These are phyloP conservation scores for Mizuhopecten yessoensis DNA, from an alignment of 1,140 invertebrate species.

Conservation along the genomic window DNA sequence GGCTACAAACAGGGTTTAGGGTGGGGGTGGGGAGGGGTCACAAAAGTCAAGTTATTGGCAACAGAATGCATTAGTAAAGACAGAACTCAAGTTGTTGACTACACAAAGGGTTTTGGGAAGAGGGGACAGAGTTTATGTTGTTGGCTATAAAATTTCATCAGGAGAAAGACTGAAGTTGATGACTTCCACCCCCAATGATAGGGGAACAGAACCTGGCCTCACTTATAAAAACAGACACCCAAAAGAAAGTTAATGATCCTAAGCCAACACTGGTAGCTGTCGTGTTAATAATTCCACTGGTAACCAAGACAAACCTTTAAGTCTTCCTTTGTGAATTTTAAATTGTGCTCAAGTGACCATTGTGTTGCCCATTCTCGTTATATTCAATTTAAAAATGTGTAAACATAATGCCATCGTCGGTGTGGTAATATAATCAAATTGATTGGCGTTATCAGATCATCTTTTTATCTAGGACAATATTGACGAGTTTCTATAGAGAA, in stretches of 20 bases:
- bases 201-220: neutral
- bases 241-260: neutral
- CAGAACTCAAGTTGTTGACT: too few relatives aligned
- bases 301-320: neutral
- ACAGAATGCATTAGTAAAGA: too few relatives aligned
- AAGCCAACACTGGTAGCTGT: too few relatives aligned
- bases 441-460: neutral
- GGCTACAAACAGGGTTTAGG: too few relatives aligned
- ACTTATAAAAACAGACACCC: neutral
- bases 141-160: too few relatives aligned
- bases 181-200: too few relatives aligned
- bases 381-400: neutral
- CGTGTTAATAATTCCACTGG: neutral
- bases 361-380: neutral
- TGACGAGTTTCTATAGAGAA: too few relatives aligned
- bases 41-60: too few relatives aligned
- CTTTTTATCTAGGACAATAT: neutral
- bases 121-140: too few relatives aligned
- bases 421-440: neutral
- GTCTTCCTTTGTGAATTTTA: neutral
- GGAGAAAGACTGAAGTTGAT: too few relatives aligned
- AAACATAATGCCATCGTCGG: neutral
- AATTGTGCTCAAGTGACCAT: neutral
- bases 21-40: too few relatives aligned
- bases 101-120: too few relatives aligned